Conservation (phyloP, 2,888 invertebrate species). For the Sycophila texana region DNA sequence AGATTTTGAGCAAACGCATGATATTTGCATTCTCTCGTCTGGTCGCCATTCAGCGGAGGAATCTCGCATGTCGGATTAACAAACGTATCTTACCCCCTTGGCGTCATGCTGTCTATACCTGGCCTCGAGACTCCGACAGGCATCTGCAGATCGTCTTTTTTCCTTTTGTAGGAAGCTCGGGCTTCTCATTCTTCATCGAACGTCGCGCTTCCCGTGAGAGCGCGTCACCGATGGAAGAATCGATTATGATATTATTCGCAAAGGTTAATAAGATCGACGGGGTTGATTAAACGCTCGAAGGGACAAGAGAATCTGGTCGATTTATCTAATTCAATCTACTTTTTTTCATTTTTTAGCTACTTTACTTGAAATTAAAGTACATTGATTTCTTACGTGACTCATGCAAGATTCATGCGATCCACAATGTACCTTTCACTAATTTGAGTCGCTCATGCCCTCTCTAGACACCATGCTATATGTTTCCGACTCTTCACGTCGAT, state of each 20-base stretch:
- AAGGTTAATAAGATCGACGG: neutral
- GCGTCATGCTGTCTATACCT: neutral
- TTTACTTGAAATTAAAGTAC: neutral
- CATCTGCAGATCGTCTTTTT: constrained; percentile 27
- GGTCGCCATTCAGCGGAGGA: neutral
- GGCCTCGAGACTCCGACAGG: neutral
- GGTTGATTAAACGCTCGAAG: neutral
- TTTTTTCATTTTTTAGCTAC: neutral
- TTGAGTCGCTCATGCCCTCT: too few relatives aligned
- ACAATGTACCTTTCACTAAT: too few relatives aligned
- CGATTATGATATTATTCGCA: neutral
- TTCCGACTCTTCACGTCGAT: too few relatives aligned
- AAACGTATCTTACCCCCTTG: neutral
- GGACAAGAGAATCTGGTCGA: neutral
- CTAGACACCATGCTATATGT: too few relatives aligned
- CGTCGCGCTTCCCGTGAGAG: neutral
- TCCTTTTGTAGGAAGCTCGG: neutral
- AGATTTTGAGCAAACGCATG: neutral
- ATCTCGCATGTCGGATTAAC: constrained; percentile 29
- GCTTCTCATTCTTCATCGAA: constrained; percentile 11
- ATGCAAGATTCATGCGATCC: too few relatives aligned
- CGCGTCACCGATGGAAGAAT: constrained; percentile 2
- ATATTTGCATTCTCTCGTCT: constrained; percentile 10
- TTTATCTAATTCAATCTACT: neutral
- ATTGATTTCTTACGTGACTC: neutral